A percentile compares a stretch with the other conserved stretches of the same genome.
These are phyloP conservation scores for Ophiodon elongatus DNA, from an alignment of 2,113 vertebrate genomes.

Conservation along the genomic window DNA sequence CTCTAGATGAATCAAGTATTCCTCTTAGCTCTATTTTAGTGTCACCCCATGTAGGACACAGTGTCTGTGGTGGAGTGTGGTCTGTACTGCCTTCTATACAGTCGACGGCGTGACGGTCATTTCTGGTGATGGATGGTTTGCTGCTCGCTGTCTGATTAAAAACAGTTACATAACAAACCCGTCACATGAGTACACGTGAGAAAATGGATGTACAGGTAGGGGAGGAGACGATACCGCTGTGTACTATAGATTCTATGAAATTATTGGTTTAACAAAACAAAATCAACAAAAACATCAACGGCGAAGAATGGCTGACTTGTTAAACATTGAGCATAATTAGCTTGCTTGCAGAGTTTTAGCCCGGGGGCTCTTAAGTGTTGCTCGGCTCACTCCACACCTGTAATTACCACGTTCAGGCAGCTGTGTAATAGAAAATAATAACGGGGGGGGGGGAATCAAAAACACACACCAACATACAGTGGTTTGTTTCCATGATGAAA, in stretches of 20 bases:
- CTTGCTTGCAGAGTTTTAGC: conserved; percentile 12
- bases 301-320: neutral
- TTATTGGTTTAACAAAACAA: neutral
- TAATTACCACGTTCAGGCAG: conserved; percentile 66
- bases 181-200: neutral
- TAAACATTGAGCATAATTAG: neutral
- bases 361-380: conserved; percentile 35
- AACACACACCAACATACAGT: conserved; percentile 49
- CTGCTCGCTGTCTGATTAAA: neutral
- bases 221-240: too few species aligned
- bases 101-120: neutral
- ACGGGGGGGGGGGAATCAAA: conserved; percentile 49
- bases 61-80: neutral
- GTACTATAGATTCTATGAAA: neutral
- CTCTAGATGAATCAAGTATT: neutral
- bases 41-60: neutral
- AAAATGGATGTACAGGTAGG: neutral
- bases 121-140: neutral
- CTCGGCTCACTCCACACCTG: conserved; percentile 53
- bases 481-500: conserved; percentile 49
- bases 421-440: conserved; percentile 67
- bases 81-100: neutral
- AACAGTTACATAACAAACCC: neutral
- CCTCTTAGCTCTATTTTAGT: neutral
- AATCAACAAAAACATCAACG: neutral